These are phyloP conservation scores for Illadopsis cleaveri DNA, from an alignment of 2,113 vertebrate genomes.

Conservation along the genomic window DNA sequence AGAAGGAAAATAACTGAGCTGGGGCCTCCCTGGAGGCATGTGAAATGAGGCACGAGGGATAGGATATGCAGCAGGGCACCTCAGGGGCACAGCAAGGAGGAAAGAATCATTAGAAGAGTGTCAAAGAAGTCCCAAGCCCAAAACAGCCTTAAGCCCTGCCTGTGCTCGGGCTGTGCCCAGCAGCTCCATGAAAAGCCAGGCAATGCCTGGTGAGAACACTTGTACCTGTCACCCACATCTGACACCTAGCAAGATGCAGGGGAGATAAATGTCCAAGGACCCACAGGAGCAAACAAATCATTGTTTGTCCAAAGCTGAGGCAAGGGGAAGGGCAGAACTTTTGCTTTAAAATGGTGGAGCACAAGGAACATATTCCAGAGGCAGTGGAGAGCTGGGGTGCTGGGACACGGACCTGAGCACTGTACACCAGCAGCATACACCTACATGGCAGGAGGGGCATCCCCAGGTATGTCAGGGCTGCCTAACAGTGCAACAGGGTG, in stretches of 20 bases:
- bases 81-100: neutral
- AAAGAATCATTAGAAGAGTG: neutral
- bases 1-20: neutral
- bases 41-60: fast-evolving
- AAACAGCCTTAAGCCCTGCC: neutral
- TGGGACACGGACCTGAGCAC: fast-evolving
- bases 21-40: neutral
- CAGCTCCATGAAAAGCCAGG: neutral
- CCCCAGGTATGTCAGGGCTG: neutral
- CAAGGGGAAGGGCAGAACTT: neutral
- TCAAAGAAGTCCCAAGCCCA: neutral
- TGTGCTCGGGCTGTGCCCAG: neutral
- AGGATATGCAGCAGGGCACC: neutral
- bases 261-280: fast-evolving
- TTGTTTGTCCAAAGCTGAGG: neutral
- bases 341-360: neutral
- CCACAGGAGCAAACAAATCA: fast-evolving
- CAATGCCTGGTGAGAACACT: neutral
- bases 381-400: fast-evolving
- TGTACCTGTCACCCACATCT: neutral
- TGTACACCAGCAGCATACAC: neutral
- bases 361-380: neutral
- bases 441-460: neutral
- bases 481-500: neutral
- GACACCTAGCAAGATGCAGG: neutral